Conservation (phyloP, 2,113 vertebrate species). For the Manacus vitellinus region DNA sequence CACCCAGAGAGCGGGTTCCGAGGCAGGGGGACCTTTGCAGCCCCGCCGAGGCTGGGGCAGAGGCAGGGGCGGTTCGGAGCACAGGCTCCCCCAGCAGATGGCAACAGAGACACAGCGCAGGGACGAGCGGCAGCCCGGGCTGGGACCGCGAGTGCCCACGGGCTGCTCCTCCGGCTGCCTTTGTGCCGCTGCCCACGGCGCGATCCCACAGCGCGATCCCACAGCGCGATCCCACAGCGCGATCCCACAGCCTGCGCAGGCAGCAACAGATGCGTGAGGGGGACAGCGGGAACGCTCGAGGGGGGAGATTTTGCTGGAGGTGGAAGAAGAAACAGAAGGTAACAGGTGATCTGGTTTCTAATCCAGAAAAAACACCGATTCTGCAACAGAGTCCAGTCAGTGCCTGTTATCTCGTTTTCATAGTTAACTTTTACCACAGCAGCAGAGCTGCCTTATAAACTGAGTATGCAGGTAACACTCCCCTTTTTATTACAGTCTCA, state of each 20-base stretch:
- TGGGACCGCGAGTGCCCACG: fast-evolving
- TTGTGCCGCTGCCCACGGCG: not conserved
- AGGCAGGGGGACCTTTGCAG: not conserved
- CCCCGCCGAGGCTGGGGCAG: not conserved
- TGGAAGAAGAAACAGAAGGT: not conserved
- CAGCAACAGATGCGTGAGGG: not conserved
- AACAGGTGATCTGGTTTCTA: not conserved
- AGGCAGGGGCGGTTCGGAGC: not conserved
- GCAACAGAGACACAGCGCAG: not conserved
- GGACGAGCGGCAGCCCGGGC: fast-evolving
- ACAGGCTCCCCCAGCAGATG: slow-evolving; percentile 23
- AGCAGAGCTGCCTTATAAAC: not conserved
- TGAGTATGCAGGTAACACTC: not conserved
- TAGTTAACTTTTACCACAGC: not conserved
- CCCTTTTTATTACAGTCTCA: not conserved
- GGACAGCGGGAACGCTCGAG: not conserved
- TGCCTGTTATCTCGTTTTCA: not conserved
- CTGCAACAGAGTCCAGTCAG: not conserved
- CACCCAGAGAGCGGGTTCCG: not conserved
- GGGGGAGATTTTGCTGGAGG: not conserved
- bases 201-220: not conserved
- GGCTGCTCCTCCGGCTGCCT: fast-evolving
- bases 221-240: too few relatives aligned
- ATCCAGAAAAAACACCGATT: not conserved
- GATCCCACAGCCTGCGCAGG: not conserved